These are phyloP conservation scores for Athene cunicularia DNA, from an alignment of 2,113 vertebrate genomes.

Conservation along the genomic window DNA sequence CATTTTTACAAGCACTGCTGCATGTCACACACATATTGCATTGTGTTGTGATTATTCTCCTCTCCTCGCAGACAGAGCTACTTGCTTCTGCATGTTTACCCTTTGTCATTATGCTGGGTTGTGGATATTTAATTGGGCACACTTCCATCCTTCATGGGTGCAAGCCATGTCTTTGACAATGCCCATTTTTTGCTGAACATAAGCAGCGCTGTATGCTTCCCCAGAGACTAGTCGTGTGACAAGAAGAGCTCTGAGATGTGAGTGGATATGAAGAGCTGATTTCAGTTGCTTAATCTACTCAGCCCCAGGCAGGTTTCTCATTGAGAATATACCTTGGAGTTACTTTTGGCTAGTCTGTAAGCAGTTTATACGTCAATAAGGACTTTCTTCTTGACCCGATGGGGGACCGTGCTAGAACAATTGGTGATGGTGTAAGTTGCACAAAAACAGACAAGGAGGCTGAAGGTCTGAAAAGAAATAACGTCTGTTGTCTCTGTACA, in stretches of 20 bases:
- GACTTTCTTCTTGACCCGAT: not conserved
- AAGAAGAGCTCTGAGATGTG: not conserved
- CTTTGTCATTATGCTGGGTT: not conserved
- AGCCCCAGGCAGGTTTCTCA: not conserved
- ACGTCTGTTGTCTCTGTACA: not conserved
- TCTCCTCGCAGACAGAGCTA: not conserved
- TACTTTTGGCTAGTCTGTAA: constrained; percentile 4
- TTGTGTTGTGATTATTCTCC: not conserved
- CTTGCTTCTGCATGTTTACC: not conserved
- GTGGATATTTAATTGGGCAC: not conserved
- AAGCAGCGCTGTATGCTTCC: not conserved
- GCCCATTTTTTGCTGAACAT: not conserved
- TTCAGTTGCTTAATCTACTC: constrained; percentile 22
- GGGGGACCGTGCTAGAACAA: not conserved
- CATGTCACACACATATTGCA: accelerated
- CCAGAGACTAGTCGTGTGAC: not conserved
- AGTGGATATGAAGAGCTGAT: not conserved
- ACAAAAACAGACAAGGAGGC: not conserved
- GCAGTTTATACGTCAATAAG: not conserved
- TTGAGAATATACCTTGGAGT: not conserved
- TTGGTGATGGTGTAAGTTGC: not conserved
- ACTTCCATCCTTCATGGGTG: not conserved
- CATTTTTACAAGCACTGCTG: not conserved
- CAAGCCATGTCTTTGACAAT: not conserved
- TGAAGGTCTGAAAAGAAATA: not conserved